Percentiles rank a stretch among this genome's conserved stretches.
phyloP scores from a whole-genome alignment of 2,888 invertebrate genomes.

The Caenorhabditis angaria region DNA sequence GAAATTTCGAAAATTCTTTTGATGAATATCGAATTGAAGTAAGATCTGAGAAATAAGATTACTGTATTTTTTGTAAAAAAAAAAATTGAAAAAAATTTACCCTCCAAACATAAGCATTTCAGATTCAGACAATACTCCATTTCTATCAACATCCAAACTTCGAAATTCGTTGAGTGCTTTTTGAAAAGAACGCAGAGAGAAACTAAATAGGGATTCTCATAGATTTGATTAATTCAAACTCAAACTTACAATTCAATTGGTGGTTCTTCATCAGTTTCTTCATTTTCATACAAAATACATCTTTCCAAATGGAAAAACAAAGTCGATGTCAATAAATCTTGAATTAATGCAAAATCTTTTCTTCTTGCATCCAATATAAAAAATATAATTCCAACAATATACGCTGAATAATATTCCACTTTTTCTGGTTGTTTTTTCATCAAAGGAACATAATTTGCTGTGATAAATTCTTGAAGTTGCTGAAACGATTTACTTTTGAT shows the following conservation, averaged over 20 bases:
- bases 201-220: constrained; percentile 15
- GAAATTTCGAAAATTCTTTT: constrained; percentile 31
- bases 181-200: constrained; percentile 16
- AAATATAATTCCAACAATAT: constrained; percentile 24
- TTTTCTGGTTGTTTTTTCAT: constrained; percentile 8
- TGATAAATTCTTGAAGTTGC: constrained; percentile 11
- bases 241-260: background rate
- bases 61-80: too few relatives aligned
- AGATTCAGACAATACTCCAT: constrained; percentile 16
- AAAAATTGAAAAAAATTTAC: constrained; percentile 14
- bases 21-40: constrained; percentile 25
- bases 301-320: constrained; percentile 24
- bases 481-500: background rate
- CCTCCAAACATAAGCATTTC: constrained; percentile 27
- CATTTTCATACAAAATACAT: constrained; percentile 23
- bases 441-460: background rate
- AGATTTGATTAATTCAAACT: background rate
- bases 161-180: constrained; percentile 26
- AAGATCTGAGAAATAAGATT: constrained; percentile 22
- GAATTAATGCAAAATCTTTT: constrained; percentile 4
- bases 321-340: constrained; percentile 26
- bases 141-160: constrained; percentile 22
- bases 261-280: constrained; percentile 62
- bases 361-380: constrained; percentile 31
- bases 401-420: constrained; percentile 26